phyloP scores from a whole-genome alignment of 2,797 vertebrate species.

The Notamacropus eugenii region DNA sequence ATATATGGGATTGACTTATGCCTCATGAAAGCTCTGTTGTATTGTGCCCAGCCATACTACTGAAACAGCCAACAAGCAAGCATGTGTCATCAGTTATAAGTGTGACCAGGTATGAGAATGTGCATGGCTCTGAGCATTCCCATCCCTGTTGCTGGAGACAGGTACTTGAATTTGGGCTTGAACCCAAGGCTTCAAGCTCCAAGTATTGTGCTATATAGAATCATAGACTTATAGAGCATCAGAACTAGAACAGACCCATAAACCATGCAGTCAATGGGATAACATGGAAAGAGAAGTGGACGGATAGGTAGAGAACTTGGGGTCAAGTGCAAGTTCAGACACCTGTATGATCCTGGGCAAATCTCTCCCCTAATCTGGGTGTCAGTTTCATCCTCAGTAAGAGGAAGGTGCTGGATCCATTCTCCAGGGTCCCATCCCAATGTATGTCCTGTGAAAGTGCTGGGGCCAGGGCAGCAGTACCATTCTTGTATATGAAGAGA shows the following conservation, averaged over 20 bases:
- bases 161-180: neutral
- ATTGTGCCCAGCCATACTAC: neutral
- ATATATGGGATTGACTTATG: neutral
- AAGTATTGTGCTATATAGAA: neutral
- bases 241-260: neutral
- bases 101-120: neutral
- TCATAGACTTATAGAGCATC: neutral
- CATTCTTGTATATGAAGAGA: neutral
- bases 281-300: neutral
- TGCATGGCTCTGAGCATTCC: slow-evolving; percentile 27
- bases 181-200: neutral
- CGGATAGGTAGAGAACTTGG: neutral
- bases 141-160: neutral
- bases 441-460: neutral
- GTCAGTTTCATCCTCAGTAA: neutral
- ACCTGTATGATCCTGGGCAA: neutral
- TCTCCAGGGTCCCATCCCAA: neutral
- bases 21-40: neutral
- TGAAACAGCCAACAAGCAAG: slow-evolving; percentile 13
- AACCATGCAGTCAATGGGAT: neutral
- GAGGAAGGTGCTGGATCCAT: neutral
- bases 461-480: neutral
- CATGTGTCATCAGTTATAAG: neutral
- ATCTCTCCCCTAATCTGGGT: neutral
- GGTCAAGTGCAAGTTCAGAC: neutral